Percentiles rank a stretch among this genome's conserved stretches.
phyloP scores from a whole-genome alignment of 2,797 vertebrate species.

The Hafferia zeledoni region DNA sequence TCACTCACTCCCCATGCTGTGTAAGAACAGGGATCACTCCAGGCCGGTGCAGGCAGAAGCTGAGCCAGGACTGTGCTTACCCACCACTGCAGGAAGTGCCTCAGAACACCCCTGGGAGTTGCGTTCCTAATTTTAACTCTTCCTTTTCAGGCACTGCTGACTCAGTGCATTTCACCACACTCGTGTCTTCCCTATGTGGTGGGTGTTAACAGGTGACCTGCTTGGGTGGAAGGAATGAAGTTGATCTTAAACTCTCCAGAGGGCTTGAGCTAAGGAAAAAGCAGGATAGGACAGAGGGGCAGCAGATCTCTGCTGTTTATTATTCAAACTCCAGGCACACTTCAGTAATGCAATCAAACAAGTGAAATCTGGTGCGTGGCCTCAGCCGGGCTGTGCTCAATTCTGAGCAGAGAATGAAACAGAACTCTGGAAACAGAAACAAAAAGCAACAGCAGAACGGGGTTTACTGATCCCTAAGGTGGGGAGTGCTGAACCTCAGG shows the following conservation, averaged over 20 bases:
- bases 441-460: background rate
- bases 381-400: background rate
- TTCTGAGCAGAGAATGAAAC: background rate
- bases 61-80: background rate
- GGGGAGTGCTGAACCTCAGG: background rate
- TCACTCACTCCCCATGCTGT: fast-evolving
- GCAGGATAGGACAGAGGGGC: background rate
- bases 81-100: background rate
- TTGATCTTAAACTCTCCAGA: background rate
- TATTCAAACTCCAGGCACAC: background rate
- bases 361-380: fast-evolving
- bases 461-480: background rate
- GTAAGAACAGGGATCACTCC: background rate
- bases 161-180: background rate
- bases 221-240: background rate
- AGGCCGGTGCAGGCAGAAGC: fast-evolving
- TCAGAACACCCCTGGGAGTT: fast-evolving
- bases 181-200: fast-evolving
- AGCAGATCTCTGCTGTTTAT: background rate
- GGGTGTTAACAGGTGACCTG: background rate
- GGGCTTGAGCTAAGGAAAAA: background rate
- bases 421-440: background rate
- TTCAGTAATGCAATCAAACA: background rate
- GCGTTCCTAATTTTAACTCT: background rate
- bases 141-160: background rate